A percentile compares a stretch with the other conserved stretches of the same genome.
Conservation (phyloP, 1,140 invertebrate genomes). For the Teleogryllus occipitalis region DNA sequence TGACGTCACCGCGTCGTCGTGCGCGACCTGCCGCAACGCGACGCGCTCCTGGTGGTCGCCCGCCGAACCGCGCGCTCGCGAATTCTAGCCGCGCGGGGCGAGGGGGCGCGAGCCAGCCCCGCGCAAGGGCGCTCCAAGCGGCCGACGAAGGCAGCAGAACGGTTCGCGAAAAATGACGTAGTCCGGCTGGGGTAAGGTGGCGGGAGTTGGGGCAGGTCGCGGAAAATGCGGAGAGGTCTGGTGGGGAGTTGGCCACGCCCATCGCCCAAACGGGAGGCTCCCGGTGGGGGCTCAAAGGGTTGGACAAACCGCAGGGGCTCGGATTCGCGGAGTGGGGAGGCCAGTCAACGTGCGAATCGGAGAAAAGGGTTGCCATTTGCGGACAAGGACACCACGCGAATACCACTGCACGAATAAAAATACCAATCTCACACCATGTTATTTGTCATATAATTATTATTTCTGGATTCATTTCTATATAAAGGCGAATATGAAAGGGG, state of each 20-base stretch:
- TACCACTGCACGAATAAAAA: no score
- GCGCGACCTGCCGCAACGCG: background rate
- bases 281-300: background rate
- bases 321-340: no score
- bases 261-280: background rate
- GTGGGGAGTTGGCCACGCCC: background rate
- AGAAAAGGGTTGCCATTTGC: no score
- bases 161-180: slow-evolving; percentile 1
- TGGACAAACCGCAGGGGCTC: background rate
- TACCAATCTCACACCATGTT: no score
- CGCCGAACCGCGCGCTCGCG: background rate
- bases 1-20: background rate
- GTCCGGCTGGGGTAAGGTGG: background rate
- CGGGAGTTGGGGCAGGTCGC: background rate
- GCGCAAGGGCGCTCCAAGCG: background rate
- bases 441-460: no score
- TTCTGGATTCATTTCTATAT: no score
- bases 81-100: background rate
- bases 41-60: background rate
- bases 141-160: background rate
- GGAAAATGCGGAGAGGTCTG: background rate
- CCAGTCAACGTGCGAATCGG: no score
- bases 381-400: no score
- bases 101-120: background rate
- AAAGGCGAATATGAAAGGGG: no score